Base-by-base conservation (phyloP, 2,888 invertebrate genomes). In the Melitaea athalia region DNA sequence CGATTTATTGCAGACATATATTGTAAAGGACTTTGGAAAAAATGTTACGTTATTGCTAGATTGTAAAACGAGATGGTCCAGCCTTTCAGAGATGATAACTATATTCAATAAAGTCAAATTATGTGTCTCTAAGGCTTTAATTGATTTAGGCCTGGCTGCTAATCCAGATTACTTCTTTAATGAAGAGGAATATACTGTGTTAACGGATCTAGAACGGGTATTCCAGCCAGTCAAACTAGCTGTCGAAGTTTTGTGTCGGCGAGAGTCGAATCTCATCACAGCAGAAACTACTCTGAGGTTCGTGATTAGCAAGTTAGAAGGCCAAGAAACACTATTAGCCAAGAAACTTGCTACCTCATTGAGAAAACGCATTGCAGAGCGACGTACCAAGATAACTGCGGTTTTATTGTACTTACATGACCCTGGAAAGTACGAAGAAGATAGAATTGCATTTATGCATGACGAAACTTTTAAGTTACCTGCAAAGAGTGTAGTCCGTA, bases 211-310 rank as follows among this genome's bases (percentile, higher is more conserved):
- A n/a, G n/a, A n/a, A n/a, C n/a, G n/a, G n/a, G n/a, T n/a, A n/a
- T n/a, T n/a, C n/a, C n/a, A n/a, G n/a, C n/a, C n/a, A n/a, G n/a
- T n/a, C n/a, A n/a, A n/a, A n/a, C n/a, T n/a, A n/a, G n/a, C n/a
- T n/a, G n/a, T n/a, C n/a, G n/a, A n/a, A n/a, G 71, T 75, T 12
- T 63, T 75, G 61, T 76, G 72, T 45, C 72, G 66, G 61, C 70
- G 69, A 53, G 72, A 74, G 68, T 63, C 75, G 49, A 69, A 70
- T 45, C 65, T 72, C 42, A 71, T 43, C 68, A 74, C 42, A 55
- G 76, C 75, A 63, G 70, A 75, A 64, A 64, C 57, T 15, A 72
- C 71, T 24, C 49, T 74, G 14, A 64, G 72, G 52, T 75, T 75
- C 45, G 65, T 75, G 73, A 70, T 75, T 63, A 71, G 69, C 3